A percentile compares a stretch with the other conserved stretches of the same genome.
These are phyloP conservation scores for Aricia agestis DNA, from an alignment of 1,140 invertebrate genomes.

Conservation along the genomic window DNA sequence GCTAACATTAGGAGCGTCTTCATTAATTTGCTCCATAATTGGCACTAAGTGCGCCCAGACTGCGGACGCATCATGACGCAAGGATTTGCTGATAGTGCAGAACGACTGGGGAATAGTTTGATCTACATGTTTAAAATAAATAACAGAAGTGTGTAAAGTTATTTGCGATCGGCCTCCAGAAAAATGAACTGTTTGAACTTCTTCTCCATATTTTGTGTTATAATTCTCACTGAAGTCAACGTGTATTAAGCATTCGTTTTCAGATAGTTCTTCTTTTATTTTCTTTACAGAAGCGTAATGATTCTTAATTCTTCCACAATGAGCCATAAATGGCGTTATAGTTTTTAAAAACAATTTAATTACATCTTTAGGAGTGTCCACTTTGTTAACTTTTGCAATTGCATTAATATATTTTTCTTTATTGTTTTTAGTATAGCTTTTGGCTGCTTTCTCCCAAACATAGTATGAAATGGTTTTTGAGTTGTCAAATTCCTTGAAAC, in stretches of 20 bases:
- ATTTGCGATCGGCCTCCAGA: slow-evolving; percentile 34
- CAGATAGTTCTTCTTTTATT: slow-evolving; percentile 16
- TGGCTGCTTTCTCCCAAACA: background rate
- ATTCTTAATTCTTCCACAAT: slow-evolving; percentile 4
- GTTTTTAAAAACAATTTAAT: slow-evolving; percentile 8
- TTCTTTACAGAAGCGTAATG: background rate
- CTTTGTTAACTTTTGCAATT: background rate
- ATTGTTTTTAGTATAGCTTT: slow-evolving; percentile 9
- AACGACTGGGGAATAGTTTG: slow-evolving; percentile 28
- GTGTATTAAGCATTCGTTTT: slow-evolving; percentile 27
- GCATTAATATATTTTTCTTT: slow-evolving; percentile 4
- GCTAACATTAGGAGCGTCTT: slow-evolving; percentile 20
- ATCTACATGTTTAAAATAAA: background rate
- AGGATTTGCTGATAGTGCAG: slow-evolving; percentile 42
- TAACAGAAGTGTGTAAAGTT: slow-evolving; percentile 11
- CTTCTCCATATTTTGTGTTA: slow-evolving; percentile 39
- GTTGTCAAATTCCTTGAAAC: slow-evolving; percentile 5
- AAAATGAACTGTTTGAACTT: slow-evolving; percentile 42
- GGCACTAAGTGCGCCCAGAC: slow-evolving; percentile 50
- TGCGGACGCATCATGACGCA: slow-evolving; percentile 41
- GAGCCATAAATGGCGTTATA: slow-evolving; percentile 3
- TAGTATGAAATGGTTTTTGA: slow-evolving; percentile 5
- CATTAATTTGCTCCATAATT: slow-evolving; percentile 34
- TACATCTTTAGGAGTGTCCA: slow-evolving; percentile 1
- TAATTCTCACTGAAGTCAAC: slow-evolving; percentile 45